These are phyloP conservation scores for Dipodomys stephensi DNA, from an alignment of 2,113 vertebrate genomes.

Conservation along the genomic window DNA sequence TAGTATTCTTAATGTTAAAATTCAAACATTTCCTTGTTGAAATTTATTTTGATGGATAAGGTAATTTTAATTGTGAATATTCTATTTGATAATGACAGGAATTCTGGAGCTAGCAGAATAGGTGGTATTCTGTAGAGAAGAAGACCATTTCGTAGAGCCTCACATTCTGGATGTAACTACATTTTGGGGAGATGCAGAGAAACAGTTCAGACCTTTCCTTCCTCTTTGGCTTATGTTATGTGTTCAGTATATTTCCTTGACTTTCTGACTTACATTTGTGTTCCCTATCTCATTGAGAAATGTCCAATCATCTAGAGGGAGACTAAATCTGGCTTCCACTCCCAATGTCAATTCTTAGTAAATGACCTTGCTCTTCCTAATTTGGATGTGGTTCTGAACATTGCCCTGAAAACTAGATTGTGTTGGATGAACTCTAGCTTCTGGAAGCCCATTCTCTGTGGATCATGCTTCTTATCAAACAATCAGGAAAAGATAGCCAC, in stretches of 20 bases:
- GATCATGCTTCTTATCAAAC: slow-evolving; percentile 33
- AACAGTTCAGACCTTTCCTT: background rate
- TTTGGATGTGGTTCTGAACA: slow-evolving; percentile 29
- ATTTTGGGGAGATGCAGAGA: background rate
- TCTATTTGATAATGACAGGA: background rate
- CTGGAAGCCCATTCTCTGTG: slow-evolving; percentile 9
- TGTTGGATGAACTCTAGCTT: slow-evolving; percentile 19
- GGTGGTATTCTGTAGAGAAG: background rate
- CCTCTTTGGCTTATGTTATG: background rate
- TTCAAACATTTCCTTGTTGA: background rate
- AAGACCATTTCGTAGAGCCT: background rate
- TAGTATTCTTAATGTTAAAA: slow-evolving; percentile 19
- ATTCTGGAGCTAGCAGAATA: background rate
- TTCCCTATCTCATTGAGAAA: slow-evolving; percentile 24
- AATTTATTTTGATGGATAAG: slow-evolving; percentile 38
- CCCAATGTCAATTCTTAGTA: slow-evolving; percentile 32
- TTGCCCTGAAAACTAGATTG: background rate
- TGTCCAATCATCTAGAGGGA: slow-evolving; percentile 14
- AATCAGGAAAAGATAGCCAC: background rate
- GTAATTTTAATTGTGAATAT: slow-evolving; percentile 13
- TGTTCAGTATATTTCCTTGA: slow-evolving; percentile 14
- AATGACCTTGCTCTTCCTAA: slow-evolving; percentile 54
- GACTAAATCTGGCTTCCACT: slow-evolving; percentile 52
- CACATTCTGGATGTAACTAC: background rate
- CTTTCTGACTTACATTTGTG: slow-evolving; percentile 37